A percentile compares a stretch with the other conserved stretches of the same genome.
Conservation (phyloP, 2,888 invertebrate species). For the Griposia aprilina region DNA sequence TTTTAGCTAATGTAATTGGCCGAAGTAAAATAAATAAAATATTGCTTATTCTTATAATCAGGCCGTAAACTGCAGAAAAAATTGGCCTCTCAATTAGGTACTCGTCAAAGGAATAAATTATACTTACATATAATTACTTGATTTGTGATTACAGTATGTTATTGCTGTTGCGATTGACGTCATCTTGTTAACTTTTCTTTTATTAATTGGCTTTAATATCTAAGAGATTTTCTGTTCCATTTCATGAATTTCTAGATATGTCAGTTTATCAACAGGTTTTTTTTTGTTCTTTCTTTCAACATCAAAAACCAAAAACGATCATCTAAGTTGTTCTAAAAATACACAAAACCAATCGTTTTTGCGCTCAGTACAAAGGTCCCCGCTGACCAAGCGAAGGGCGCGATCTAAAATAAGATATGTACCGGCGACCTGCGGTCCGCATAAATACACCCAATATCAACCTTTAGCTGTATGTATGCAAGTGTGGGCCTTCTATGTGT, state of each 20-base stretch:
- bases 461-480: conserved; percentile 35
- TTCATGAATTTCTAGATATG: no score
- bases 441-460: conserved; percentile 61
- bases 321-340: background rate
- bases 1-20: background rate
- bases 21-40: background rate
- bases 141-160: background rate
- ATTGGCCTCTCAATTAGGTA: background rate
- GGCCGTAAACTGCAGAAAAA: background rate
- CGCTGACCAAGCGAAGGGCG: conserved; percentile 64
- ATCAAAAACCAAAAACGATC: background rate
- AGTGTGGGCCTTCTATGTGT: conserved; percentile 6
- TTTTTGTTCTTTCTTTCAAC: no score
- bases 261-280: no score
- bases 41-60: background rate
- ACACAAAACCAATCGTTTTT: conserved; percentile 62
- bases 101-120: conserved; percentile 3
- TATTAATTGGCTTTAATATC: no score
- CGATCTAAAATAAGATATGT: conserved; percentile 66
- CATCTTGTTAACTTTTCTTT: background rate
- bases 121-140: background rate
- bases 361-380: conserved; percentile 72
- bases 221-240: background rate
- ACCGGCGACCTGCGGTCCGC: conserved; percentile 55
- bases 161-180: background rate